Conservation (phyloP, 2,888 invertebrate genomes). For the Phasia obesa region DNA sequence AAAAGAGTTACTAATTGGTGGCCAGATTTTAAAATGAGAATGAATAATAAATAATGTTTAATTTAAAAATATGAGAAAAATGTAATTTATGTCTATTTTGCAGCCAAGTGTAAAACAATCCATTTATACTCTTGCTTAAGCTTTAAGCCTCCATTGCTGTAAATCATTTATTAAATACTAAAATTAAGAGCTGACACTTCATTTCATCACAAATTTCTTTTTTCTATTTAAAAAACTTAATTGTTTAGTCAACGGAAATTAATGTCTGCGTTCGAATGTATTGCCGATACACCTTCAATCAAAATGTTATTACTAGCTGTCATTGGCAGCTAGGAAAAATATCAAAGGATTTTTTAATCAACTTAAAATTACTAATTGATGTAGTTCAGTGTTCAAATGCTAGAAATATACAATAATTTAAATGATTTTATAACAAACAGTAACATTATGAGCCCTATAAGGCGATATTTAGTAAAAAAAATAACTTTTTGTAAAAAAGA, state of each 20-base stretch:
- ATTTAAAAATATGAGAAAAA: neutral
- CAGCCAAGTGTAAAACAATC: too few relatives aligned
- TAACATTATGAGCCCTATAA: too few relatives aligned
- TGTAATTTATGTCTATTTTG: too few relatives aligned
- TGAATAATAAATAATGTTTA: constrained; percentile 39
- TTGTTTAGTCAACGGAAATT: constrained; percentile 60
- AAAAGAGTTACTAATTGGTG: constrained; percentile 30
- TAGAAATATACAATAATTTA: too few relatives aligned
- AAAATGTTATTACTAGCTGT: constrained; percentile 19
- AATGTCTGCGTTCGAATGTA: constrained; percentile 63
- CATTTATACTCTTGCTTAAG: too few relatives aligned
- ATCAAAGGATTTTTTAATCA: constrained; percentile 31
- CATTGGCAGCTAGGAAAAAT: constrained; percentile 25
- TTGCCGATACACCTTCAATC: constrained; percentile 31
- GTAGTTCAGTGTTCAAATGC: too few relatives aligned
- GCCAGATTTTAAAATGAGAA: constrained; percentile 25
- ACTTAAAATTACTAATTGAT: too few relatives aligned
- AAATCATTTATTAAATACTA: neutral
- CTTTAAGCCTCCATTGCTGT: too few relatives aligned
- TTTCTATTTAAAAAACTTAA: neutral
- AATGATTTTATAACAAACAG: too few relatives aligned
- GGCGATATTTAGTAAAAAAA: neutral
- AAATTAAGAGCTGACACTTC: neutral
- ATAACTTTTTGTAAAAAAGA: too few relatives aligned
- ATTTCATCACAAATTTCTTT: neutral